Conservation (phyloP, 2,888 invertebrate species). For the Aspidiotus rigidus region DNA sequence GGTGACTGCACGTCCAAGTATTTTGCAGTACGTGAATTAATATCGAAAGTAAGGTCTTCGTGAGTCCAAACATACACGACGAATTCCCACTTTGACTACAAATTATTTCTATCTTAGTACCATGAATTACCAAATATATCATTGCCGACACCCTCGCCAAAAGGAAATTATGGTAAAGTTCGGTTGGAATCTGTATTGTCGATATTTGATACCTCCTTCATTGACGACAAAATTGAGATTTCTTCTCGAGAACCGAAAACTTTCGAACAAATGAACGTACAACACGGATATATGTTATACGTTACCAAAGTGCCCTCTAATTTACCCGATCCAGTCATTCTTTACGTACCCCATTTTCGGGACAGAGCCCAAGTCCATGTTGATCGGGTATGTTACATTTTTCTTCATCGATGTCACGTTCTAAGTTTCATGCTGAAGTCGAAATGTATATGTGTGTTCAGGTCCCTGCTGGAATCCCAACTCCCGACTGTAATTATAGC, state of each 20-base stretch:
- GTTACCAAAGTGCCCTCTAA: slow-evolving; percentile 47
- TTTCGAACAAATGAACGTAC: slow-evolving; percentile 54
- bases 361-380: slow-evolving; percentile 63
- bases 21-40: slow-evolving; percentile 54
- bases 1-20: slow-evolving; percentile 84
- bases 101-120: slow-evolving; percentile 20
- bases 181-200: slow-evolving; percentile 47
- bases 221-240: slow-evolving; percentile 29
- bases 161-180: slow-evolving; percentile 57
- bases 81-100: neutral
- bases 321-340: slow-evolving; percentile 43
- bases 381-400: slow-evolving; percentile 37
- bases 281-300: slow-evolving; percentile 56
- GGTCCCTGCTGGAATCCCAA: slow-evolving; percentile 49
- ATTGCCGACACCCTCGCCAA: slow-evolving; percentile 52
- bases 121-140: slow-evolving; percentile 45
- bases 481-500: slow-evolving; percentile 59
- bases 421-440: too few relatives aligned
- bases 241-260: slow-evolving; percentile 46
- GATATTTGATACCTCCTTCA: slow-evolving; percentile 37
- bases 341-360: slow-evolving; percentile 51
- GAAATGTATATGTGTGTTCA: slow-evolving; percentile 36
- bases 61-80: neutral
- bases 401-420: too few relatives aligned
- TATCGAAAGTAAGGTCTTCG: slow-evolving; percentile 44